phyloP scores from a whole-genome alignment of 2,113 vertebrate species.

The Ammodytes marinus region DNA sequence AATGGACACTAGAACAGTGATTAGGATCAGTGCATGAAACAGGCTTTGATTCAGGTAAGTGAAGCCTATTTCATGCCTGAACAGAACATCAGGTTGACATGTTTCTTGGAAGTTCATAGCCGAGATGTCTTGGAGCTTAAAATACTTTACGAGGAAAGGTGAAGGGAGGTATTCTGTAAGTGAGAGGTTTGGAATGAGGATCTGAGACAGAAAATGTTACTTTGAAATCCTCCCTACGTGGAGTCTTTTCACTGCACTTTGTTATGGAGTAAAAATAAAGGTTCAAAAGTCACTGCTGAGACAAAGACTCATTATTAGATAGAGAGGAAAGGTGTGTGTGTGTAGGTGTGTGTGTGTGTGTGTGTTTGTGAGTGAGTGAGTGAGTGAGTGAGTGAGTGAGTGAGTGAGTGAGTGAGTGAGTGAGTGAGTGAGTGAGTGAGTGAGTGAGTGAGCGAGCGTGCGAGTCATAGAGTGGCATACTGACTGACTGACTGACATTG shows the following conservation, averaged over 20 bases:
- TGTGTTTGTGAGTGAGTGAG: too few species aligned
- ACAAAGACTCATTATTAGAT: not conserved
- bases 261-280: constrained; percentile 19
- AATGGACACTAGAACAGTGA: not conserved
- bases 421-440: too few species aligned
- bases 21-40: not conserved
- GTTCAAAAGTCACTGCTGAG: constrained; percentile 22
- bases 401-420: too few species aligned
- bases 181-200: constrained; percentile 8
- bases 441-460: too few species aligned
- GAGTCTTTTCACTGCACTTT: not conserved
- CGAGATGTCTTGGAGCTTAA: constrained; percentile 39
- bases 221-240: not conserved
- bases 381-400: too few species aligned
- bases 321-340: constrained; percentile 7
- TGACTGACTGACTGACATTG: too few species aligned
- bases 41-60: not conserved
- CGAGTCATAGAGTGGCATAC: too few species aligned
- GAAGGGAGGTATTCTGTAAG: constrained; percentile 7
- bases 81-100: not conserved
- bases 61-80: not conserved
- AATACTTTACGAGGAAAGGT: constrained; percentile 1
- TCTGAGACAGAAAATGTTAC: not conserved
- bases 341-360: too few species aligned
- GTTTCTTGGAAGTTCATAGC: constrained; percentile 9